These are phyloP conservation scores for Camptogramma bilineatum DNA, from an alignment of 2,888 invertebrate species.

Conservation along the genomic window DNA sequence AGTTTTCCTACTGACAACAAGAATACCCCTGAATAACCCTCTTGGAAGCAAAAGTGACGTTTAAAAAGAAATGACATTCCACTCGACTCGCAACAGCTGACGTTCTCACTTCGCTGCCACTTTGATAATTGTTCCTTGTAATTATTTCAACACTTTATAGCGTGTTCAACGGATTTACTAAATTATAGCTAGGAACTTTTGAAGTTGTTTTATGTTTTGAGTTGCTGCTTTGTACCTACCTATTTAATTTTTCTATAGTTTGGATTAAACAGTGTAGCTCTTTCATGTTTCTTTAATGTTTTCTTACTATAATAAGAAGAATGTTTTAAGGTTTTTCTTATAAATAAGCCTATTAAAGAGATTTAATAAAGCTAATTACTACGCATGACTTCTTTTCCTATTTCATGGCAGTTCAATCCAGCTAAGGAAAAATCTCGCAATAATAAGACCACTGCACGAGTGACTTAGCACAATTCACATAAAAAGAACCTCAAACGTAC, in stretches of 20 bases:
- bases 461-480: constrained; percentile 15
- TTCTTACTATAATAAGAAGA: no score
- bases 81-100: constrained; percentile 65
- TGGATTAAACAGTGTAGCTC: not conserved
- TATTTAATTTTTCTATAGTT: not conserved
- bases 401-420: constrained; percentile 8
- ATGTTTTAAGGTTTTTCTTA: no score
- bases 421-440: constrained; percentile 6
- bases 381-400: constrained; percentile 16
- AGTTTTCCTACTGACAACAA: constrained; percentile 66
- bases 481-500: constrained; percentile 29
- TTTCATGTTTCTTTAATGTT: no score
- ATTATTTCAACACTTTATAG: constrained; percentile 66
- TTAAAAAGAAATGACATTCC: constrained; percentile 64
- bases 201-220: constrained; percentile 40
- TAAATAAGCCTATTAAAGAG: no score
- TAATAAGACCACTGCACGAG: constrained; percentile 12
- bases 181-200: constrained; percentile 57
- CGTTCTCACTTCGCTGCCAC: constrained; percentile 57
- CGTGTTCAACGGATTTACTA: constrained; percentile 58
- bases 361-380: constrained; percentile 1
- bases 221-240: constrained; percentile 1
- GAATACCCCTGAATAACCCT: constrained; percentile 52
- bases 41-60: constrained; percentile 44
- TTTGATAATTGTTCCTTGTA: constrained; percentile 66